Conservation (phyloP, 1,140 invertebrate species). For the Lordiphosa collinella region DNA sequence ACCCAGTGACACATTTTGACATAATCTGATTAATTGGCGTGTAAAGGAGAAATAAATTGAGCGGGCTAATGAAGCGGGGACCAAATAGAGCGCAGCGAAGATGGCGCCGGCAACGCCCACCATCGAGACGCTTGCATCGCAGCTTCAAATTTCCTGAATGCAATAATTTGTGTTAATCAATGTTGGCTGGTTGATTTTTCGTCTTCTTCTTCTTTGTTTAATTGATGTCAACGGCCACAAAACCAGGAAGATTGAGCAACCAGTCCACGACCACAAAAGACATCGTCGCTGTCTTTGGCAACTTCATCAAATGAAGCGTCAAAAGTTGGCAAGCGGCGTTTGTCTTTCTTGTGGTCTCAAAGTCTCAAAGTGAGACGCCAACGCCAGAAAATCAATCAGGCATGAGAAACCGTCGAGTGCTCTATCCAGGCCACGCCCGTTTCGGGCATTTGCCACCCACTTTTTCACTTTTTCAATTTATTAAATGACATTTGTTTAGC, state of each 20-base stretch:
- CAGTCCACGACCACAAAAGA: conserved; percentile 52
- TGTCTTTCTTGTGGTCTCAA: conserved; percentile 50
- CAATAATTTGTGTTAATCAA: conserved; percentile 45
- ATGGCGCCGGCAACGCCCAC: conserved; percentile 24
- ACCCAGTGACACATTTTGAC: conserved; percentile 75
- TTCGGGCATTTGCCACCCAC: not conserved
- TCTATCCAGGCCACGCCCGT: conserved; percentile 11
- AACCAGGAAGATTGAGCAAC: conserved; percentile 75
- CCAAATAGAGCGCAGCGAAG: conserved; percentile 38
- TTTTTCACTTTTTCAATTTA: conserved; percentile 58
- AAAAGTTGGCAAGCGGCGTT: conserved; percentile 44
- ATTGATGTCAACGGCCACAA: conserved; percentile 66
- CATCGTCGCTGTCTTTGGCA: conserved; percentile 50
- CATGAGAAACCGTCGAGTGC: conserved; percentile 28
- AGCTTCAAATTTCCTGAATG: conserved; percentile 31
- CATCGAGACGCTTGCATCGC: not conserved
- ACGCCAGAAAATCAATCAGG: conserved; percentile 72
- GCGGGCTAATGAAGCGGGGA: conserved; percentile 56
- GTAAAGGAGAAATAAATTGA: conserved; percentile 68
- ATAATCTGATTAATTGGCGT: conserved; percentile 77
- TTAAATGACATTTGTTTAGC: conserved; percentile 72
- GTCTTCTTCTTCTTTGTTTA: conserved; percentile 18
- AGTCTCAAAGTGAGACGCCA: conserved; percentile 24
- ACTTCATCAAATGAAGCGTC: conserved; percentile 67
- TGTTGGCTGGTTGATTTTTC: conserved; percentile 16